Evolutionary conservation across 2,797 vertebrate genomes (phyloP).

Genomic region (Philypnodon macrostomus): DNA sequence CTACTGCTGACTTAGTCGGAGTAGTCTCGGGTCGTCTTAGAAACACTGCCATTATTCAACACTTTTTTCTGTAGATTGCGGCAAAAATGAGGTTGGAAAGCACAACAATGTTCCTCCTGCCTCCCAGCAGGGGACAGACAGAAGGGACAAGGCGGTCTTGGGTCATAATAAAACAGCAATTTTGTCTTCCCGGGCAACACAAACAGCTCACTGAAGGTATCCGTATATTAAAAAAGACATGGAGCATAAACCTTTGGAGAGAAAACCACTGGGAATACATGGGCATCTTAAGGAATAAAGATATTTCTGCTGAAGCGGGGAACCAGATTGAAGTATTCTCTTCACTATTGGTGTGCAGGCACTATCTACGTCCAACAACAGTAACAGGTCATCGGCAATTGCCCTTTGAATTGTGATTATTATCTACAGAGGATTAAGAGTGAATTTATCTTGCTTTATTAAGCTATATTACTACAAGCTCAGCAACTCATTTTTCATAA

Average conservation of each 20-base stretch:
- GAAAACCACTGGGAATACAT: constrained; percentile 12
- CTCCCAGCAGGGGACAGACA: constrained; percentile 15
- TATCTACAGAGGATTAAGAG: constrained; percentile 1
- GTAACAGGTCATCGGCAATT: constrained; percentile 15
- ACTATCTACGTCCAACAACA: not conserved
- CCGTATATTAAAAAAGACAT: constrained; percentile 17
- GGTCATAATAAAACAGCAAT: constrained; percentile 21
- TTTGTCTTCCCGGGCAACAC: constrained; percentile 7
- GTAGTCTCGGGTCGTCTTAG: not conserved
- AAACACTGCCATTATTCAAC: constrained; percentile 1
- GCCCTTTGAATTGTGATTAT: constrained; percentile 13
- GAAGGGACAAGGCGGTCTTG: constrained; percentile 15
- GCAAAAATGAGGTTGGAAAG: constrained; percentile 10
- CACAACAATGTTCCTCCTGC: not conserved
- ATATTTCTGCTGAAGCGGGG: constrained; percentile 11
- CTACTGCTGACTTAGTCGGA: not conserved
- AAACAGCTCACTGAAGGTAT: constrained; percentile 8
- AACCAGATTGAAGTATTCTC: not conserved
- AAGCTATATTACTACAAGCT: not conserved
- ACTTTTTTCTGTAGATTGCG: not conserved
- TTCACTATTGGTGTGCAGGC: constrained; percentile 23
- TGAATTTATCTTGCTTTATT: not conserved
- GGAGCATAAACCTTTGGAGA: constrained; percentile 8
- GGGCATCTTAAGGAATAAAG: not conserved
- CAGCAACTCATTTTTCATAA: too few species aligned